Evolutionary conservation across 2,888 invertebrate species (phyloP).

Genomic region (Drosophila peninsularis): DNA sequence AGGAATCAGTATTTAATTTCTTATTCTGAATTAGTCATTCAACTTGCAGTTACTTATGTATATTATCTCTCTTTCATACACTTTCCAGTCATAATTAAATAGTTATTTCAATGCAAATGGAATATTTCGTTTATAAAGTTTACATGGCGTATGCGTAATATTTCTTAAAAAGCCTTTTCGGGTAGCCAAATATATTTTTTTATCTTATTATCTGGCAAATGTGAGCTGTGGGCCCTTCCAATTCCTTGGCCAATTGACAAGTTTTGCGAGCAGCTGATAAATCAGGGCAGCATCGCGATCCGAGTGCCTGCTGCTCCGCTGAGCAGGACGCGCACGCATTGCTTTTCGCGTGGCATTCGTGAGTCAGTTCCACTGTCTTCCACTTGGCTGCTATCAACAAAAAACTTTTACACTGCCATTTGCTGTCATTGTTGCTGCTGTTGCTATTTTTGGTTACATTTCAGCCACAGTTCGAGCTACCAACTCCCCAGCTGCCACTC

Average conservation of each 20-base stretch:
- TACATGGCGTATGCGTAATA: slow-evolving; percentile 3
- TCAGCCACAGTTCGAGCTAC: slow-evolving; percentile 29
- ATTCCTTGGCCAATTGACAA: slow-evolving; percentile 15
- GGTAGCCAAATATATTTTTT: not conserved
- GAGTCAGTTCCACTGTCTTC: slow-evolving; percentile 48
- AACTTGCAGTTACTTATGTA: no score
- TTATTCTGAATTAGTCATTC: no score
- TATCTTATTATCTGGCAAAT: slow-evolving; percentile 8
- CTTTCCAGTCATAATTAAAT: not conserved
- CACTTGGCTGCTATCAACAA: slow-evolving; percentile 58
- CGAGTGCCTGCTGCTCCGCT: slow-evolving; percentile 21
- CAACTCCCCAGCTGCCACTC: slow-evolving; percentile 5
- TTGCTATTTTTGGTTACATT: slow-evolving; percentile 59
- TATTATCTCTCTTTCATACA: not conserved
- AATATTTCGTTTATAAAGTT: not conserved
- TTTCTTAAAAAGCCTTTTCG: not conserved
- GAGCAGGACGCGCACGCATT: slow-evolving; percentile 21
- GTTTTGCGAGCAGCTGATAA: slow-evolving; percentile 33
- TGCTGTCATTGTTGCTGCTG: slow-evolving; percentile 67
- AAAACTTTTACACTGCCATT: slow-evolving; percentile 75
- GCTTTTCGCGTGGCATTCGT: slow-evolving; percentile 15
- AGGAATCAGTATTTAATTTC: not conserved
- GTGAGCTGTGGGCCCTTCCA: not conserved
- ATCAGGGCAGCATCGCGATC: slow-evolving; percentile 36
- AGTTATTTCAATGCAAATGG: not conserved